phyloP scores from a whole-genome alignment of 2,113 vertebrate genomes.

The Fregata magnificens region DNA sequence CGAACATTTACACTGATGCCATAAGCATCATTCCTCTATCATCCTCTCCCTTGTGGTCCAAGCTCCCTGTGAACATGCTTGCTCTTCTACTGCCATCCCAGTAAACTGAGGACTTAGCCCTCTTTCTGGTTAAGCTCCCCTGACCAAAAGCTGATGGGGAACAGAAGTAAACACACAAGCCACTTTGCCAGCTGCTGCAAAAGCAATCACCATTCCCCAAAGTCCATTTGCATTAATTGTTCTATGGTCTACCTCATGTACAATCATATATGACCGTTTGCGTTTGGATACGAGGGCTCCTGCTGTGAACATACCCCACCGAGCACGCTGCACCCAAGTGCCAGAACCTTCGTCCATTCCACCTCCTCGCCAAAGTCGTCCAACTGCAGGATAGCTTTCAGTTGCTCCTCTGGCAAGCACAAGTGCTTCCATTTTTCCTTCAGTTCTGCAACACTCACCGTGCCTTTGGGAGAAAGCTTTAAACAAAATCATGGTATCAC shows the following conservation, averaged over 20 bases:
- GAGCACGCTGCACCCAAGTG: slow-evolving; percentile 83
- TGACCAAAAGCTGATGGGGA: background rate
- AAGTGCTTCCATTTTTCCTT: slow-evolving; percentile 80
- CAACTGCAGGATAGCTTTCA: slow-evolving; percentile 75
- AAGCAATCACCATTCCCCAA: background rate
- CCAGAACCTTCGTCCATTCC: slow-evolving; percentile 87
- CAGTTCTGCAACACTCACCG: slow-evolving; percentile 69
- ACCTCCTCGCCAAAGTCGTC: slow-evolving; percentile 70
- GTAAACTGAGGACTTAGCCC: background rate
- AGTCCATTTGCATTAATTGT: background rate
- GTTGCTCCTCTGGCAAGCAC: slow-evolving; percentile 78
- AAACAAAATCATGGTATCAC: background rate
- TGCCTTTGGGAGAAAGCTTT: slow-evolving; percentile 66
- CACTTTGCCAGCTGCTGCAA: background rate
- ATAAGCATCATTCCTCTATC: background rate
- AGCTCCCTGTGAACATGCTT: background rate
- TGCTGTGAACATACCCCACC: slow-evolving; percentile 76
- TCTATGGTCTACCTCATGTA: background rate
- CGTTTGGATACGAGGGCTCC: background rate
- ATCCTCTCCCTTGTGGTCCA: background rate
- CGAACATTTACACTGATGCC: background rate
- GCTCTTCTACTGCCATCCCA: background rate
- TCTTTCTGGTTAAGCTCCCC: background rate
- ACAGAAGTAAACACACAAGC: fast-evolving
- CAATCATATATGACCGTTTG: background rate